A percentile compares a stretch with the other conserved stretches of the same genome.
These are phyloP conservation scores for Poecile montanus DNA, from an alignment of 2,797 vertebrate species.

Conservation along the genomic window DNA sequence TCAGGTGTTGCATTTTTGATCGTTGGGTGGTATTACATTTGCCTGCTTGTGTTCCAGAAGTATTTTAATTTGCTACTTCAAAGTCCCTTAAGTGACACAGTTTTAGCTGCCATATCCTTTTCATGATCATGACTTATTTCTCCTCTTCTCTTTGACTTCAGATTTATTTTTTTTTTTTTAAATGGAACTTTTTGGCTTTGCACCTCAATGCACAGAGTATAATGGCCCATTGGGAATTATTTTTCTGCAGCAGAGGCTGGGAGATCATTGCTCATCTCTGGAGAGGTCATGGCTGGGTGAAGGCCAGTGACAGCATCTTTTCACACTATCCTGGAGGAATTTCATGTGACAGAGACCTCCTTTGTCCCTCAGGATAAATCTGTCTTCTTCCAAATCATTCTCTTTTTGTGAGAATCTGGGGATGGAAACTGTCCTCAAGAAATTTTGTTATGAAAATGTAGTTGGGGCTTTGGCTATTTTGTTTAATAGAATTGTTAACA, in stretches of 20 bases:
- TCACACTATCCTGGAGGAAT: not conserved
- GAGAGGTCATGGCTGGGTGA: accelerated
- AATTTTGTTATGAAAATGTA: not conserved
- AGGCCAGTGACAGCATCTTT: not conserved
- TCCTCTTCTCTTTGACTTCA: not conserved
- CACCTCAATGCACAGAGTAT: not conserved
- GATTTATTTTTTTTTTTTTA: not conserved
- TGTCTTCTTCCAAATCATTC: not conserved
- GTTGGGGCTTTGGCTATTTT: not conserved
- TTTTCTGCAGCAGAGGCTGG: not conserved
- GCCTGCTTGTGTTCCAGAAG: not conserved
- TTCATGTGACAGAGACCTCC: not conserved
- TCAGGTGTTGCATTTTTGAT: not conserved
- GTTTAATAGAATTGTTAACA: not conserved
- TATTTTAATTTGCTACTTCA: not conserved
- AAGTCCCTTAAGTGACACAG: not conserved
- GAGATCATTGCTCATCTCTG: not conserved
- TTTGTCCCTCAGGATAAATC: not conserved
- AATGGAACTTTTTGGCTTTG: not conserved
- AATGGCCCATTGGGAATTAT: not conserved
- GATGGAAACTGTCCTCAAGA: not conserved
- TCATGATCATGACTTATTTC: not conserved
- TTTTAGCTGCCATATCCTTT: not conserved
- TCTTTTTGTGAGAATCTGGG: not conserved
- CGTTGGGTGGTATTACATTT: accelerated